A percentile compares a stretch with the other conserved stretches of the same genome.
Conservation (phyloP, 1,140 invertebrate genomes). For the Acromyrmex heyeri region DNA sequence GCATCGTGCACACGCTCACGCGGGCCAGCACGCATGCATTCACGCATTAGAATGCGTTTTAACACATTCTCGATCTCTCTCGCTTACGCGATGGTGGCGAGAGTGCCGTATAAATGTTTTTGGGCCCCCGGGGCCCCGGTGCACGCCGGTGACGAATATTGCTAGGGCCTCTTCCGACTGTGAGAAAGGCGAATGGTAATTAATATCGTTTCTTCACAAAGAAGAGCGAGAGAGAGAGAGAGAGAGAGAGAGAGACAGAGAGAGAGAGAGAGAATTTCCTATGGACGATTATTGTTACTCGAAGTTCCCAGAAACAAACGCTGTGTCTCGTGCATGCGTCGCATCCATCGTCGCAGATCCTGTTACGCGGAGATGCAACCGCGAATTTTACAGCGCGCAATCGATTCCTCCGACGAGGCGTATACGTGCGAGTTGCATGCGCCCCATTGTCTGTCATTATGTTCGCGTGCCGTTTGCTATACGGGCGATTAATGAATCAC, state of each 20-base stretch:
- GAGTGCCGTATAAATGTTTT: constrained; percentile 55
- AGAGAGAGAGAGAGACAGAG: neutral
- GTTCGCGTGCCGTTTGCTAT: constrained; percentile 48
- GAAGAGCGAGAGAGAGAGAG: constrained; percentile 1
- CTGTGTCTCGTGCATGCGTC: neutral
- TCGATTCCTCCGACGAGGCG: constrained; percentile 5
- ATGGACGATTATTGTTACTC: constrained; percentile 44
- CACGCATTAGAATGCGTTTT: constrained; percentile 79
- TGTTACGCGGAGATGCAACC: constrained; percentile 41
- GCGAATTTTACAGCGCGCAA: constrained; percentile 39
- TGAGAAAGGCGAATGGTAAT: constrained; percentile 65
- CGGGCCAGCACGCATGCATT: constrained; percentile 70
- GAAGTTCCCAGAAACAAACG: constrained; percentile 46
- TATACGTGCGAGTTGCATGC: neutral
- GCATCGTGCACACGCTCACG: constrained; percentile 78
- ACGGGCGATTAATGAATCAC: constrained; percentile 51
- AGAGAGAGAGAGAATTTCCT: constrained; percentile 1
- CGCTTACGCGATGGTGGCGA: constrained; percentile 53
- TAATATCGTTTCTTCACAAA: constrained; percentile 64
- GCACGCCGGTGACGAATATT: constrained; percentile 72
- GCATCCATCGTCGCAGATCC: constrained; percentile 29
- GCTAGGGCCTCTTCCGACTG: constrained; percentile 57
- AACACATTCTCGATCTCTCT: constrained; percentile 70
- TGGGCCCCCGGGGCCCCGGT: constrained; percentile 25
- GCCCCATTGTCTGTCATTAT: constrained; percentile 54